phyloP scores from a whole-genome alignment of 2,888 invertebrate genomes.

The Steinernema carpocapsae region DNA sequence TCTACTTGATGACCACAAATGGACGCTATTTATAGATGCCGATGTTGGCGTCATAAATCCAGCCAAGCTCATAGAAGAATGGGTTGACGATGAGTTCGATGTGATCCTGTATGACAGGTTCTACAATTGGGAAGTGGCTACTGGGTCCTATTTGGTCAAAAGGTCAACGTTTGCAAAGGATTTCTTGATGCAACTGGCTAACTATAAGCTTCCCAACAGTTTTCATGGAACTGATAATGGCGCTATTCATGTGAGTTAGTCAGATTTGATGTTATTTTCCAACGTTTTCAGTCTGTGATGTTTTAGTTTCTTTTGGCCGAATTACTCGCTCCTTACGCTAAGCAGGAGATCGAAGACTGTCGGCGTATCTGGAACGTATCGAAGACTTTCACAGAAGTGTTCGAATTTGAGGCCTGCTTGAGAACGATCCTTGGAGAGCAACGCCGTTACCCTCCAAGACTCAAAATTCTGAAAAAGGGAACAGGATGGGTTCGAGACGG shows the following conservation, averaged over 20 bases:
- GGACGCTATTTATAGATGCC: slow-evolving; percentile 39
- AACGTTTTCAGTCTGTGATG: slow-evolving; percentile 33
- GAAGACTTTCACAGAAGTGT: slow-evolving; percentile 48
- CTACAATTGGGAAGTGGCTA: slow-evolving; percentile 66
- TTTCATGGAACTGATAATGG: slow-evolving; percentile 58
- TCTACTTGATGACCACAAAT: slow-evolving; percentile 29
- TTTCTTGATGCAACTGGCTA: slow-evolving; percentile 50
- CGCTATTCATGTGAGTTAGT: slow-evolving; percentile 57
- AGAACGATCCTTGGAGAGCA: slow-evolving; percentile 52
- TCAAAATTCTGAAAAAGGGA: slow-evolving; percentile 43
- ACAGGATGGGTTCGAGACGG: slow-evolving; percentile 61
- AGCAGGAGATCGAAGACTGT: slow-evolving; percentile 40
- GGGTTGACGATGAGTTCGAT: slow-evolving; percentile 38
- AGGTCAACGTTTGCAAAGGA: slow-evolving; percentile 41
- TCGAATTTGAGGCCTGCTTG: slow-evolving; percentile 57
- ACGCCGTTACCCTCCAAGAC: slow-evolving; percentile 39
- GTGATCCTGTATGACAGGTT: slow-evolving; percentile 64
- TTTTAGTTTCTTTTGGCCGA: slow-evolving; percentile 44
- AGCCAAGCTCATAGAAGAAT: slow-evolving; percentile 13
- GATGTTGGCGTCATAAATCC: slow-evolving; percentile 39
- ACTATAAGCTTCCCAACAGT: slow-evolving; percentile 47
- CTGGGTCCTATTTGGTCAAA: slow-evolving; percentile 56
- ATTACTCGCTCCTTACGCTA: slow-evolving; percentile 38
- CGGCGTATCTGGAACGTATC: slow-evolving; percentile 47
- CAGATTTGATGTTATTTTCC: slow-evolving; percentile 47